Percentiles rank a stretch among this genome's conserved stretches.
These are phyloP conservation scores for Muricea muricata DNA, from an alignment of 92 coral and sea anemone species.

Conservation along the genomic window DNA sequence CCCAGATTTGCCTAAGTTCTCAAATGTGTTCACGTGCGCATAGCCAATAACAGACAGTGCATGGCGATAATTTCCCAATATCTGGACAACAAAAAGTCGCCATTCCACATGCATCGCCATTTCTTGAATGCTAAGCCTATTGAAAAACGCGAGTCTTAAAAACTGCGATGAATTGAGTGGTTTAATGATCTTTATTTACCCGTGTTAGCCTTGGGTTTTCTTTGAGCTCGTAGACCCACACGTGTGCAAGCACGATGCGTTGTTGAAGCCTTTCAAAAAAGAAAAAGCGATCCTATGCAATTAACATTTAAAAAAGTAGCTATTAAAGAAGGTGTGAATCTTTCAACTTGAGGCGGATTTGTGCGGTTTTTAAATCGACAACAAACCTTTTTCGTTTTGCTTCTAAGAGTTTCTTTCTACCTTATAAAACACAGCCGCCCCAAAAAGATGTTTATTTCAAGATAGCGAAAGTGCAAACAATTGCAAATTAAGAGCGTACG, in stretches of 20 bases:
- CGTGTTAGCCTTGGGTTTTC: slow-evolving; percentile 14
- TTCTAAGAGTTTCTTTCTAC: background rate
- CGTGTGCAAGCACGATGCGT: slow-evolving; percentile 48
- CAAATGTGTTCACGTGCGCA: background rate
- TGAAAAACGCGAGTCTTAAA: background rate
- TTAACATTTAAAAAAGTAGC: slow-evolving; percentile 12
- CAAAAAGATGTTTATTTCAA: too few species aligned
- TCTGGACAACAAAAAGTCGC: background rate
- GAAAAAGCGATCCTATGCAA: background rate
- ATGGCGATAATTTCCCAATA: background rate
- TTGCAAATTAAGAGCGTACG: slow-evolving; percentile 19
- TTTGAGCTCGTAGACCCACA: slow-evolving; percentile 29
- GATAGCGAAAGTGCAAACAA: background rate
- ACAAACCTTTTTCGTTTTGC: background rate
- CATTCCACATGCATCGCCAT: background rate
- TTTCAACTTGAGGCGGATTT: background rate
- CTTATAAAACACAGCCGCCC: too few species aligned
- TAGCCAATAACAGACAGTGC: background rate
- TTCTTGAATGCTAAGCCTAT: slow-evolving; percentile 15
- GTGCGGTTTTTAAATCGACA: background rate
- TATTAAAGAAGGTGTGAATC: background rate
- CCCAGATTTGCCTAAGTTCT: background rate
- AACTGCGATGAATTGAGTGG: background rate
- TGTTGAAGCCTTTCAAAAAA: slow-evolving; percentile 20
- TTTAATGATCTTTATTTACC: slow-evolving; percentile 40